Conservation (phyloP, 1,140 invertebrate species). For the Campoletis sonorensis region DNA sequence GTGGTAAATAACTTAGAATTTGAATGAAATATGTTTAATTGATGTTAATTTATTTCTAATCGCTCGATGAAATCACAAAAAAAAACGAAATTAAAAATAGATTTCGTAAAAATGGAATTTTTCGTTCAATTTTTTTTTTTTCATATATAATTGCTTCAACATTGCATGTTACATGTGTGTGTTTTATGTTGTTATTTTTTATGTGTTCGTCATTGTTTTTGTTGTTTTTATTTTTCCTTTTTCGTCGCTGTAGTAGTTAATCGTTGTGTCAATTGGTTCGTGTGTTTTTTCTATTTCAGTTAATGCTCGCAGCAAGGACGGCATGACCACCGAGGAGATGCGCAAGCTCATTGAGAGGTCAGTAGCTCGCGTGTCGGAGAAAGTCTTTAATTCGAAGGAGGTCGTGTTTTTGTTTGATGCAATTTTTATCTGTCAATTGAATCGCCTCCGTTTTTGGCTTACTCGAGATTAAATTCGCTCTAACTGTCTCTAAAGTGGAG, state of each 20-base stretch:
- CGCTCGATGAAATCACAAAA: no score
- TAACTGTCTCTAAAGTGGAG: not conserved
- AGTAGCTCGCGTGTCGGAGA: constrained; percentile 75
- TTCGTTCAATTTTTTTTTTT: not conserved
- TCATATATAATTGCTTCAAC: not conserved
- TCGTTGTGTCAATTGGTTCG: constrained; percentile 75
- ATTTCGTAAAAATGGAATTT: not conserved
- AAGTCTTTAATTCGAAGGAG: constrained; percentile 42
- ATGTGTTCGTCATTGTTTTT: constrained; percentile 26
- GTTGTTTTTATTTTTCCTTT: constrained; percentile 53
- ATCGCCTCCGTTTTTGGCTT: constrained; percentile 37
- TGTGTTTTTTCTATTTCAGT: constrained; percentile 83
- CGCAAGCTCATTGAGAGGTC: constrained; percentile 97
- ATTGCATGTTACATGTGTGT: constrained; percentile 28
- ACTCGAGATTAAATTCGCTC: constrained; percentile 14
- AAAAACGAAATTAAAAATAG: no score
- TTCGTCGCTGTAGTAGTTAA: constrained; percentile 72
- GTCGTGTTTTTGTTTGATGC: not conserved
- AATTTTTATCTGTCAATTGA: constrained; percentile 14
- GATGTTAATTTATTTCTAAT: no score
- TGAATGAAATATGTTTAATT: no score
- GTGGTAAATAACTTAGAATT: no score
- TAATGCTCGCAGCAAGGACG: constrained; percentile 87
- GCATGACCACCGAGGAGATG: constrained; percentile 95
- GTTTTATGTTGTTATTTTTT: not conserved